A percentile compares a stretch with the other conserved stretches of the same genome.
These are phyloP conservation scores for Drosophila pectinifera DNA, from an alignment of 1,140 invertebrate species.

Conservation along the genomic window DNA sequence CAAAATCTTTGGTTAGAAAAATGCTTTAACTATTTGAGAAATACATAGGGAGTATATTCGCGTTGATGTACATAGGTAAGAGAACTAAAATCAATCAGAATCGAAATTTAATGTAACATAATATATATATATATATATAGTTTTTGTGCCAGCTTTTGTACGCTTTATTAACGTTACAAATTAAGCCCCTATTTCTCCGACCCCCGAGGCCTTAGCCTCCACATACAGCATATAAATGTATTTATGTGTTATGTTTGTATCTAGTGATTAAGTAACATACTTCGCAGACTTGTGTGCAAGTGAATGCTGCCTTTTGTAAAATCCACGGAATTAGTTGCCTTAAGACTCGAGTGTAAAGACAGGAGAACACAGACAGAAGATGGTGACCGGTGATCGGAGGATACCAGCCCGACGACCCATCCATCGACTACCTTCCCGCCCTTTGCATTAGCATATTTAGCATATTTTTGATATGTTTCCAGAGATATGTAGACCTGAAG, in stretches of 20 bases:
- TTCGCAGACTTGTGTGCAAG: constrained; percentile 39
- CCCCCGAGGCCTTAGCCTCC: constrained; percentile 29
- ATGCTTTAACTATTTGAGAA: constrained; percentile 76
- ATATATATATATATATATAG: background rate
- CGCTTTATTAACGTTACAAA: constrained; percentile 34
- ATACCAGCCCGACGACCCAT: constrained; percentile 2
- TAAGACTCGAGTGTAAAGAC: constrained; percentile 61
- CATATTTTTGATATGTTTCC: no score
- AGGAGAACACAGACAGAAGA: constrained; percentile 24
- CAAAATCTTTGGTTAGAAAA: constrained; percentile 73
- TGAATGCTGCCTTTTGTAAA: constrained; percentile 81
- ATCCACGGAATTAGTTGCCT: constrained; percentile 66
- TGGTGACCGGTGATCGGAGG: background rate
- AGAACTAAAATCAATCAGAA: constrained; percentile 27
- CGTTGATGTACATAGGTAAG: constrained; percentile 33
- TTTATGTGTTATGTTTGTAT: constrained; percentile 31
- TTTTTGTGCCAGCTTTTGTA: constrained; percentile 69
- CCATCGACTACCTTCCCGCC: background rate
- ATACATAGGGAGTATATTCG: constrained; percentile 31
- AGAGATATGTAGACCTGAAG: constrained; percentile 6
- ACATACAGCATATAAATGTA: constrained; percentile 12
- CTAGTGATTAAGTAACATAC: constrained; percentile 34
- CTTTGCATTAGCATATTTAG: constrained; percentile 9
- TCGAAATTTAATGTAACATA: constrained; percentile 53
- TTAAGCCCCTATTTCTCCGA: constrained; percentile 12